phyloP scores from a whole-genome alignment of 2,113 vertebrate genomes.

The Brevimyrus niger region DNA sequence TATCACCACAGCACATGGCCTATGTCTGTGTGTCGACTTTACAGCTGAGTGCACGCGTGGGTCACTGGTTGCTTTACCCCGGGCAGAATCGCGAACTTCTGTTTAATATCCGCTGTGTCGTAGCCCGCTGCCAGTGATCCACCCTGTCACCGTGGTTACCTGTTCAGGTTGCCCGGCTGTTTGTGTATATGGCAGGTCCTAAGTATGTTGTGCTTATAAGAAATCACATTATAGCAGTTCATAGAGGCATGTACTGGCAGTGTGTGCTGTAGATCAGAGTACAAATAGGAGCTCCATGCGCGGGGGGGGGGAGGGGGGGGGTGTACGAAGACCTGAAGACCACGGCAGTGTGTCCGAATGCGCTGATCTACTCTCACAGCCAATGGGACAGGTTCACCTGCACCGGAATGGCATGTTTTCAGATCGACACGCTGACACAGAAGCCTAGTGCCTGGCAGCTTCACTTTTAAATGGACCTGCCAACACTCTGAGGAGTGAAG shows the following conservation, averaged over 20 bases:
- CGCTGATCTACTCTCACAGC: neutral
- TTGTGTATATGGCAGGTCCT: neutral
- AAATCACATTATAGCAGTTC: neutral
- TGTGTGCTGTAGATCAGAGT: neutral
- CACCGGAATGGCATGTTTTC: slow-evolving; percentile 6
- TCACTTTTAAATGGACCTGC: neutral
- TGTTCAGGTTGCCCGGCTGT: neutral
- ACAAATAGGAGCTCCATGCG: neutral
- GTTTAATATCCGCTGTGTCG: neutral
- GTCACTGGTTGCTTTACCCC: neutral
- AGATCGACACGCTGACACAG: slow-evolving; percentile 24
- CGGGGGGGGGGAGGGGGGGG: no score
- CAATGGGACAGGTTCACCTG: neutral
- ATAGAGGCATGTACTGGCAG: neutral
- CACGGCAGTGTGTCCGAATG: neutral
- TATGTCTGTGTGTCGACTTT: neutral
- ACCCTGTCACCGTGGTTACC: neutral
- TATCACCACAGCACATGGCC: neutral
- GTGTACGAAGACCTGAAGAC: neutral
- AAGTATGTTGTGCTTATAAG: neutral
- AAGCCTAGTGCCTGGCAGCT: slow-evolving; percentile 15
- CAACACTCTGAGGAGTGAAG: slow-evolving; percentile 19
- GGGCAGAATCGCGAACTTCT: neutral
- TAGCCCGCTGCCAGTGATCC: neutral
- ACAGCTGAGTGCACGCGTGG: neutral